These are phyloP conservation scores for Pterocles gutturalis DNA, from an alignment of 2,113 vertebrate species.

Conservation along the genomic window DNA sequence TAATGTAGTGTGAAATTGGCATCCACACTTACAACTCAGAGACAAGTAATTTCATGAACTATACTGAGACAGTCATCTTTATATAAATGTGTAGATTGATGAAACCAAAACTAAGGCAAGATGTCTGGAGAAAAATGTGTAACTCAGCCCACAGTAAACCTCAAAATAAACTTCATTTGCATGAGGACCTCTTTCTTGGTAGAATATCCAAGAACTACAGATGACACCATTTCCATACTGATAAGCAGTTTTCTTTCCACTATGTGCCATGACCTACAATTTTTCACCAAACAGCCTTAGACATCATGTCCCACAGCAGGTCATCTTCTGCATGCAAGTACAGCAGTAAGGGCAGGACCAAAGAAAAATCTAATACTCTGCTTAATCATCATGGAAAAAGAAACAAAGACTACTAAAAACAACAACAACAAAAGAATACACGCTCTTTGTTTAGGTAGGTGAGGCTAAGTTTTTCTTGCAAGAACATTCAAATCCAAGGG, in stretches of 20 bases:
- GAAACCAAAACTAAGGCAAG: slow-evolving; percentile 40
- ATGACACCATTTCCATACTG: neutral
- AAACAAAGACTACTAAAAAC: neutral
- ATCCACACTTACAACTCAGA: neutral
- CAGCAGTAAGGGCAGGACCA: neutral
- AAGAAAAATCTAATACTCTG: neutral
- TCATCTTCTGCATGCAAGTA: neutral
- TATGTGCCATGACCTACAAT: neutral
- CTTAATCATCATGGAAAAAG: neutral
- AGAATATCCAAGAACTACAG: neutral
- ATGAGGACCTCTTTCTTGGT: slow-evolving; percentile 19
- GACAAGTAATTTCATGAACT: slow-evolving; percentile 22
- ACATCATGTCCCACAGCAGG: neutral
- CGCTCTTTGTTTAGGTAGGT: neutral
- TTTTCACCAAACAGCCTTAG: neutral
- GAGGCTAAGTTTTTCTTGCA: neutral
- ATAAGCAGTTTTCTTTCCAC: neutral
- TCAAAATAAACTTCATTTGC: slow-evolving; percentile 64
- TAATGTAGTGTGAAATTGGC: neutral
- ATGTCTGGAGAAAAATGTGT: slow-evolving; percentile 38
- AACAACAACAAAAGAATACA: neutral
- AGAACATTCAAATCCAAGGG: neutral
- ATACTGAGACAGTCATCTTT: neutral
- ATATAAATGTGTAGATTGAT: slow-evolving; percentile 17
- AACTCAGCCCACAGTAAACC: slow-evolving; percentile 44